Evolutionary conservation across 2,113 vertebrate genomes (phyloP), one percentile per base, ranked within the genome.

Genomic region (Neogobius melanostomus): DNA sequence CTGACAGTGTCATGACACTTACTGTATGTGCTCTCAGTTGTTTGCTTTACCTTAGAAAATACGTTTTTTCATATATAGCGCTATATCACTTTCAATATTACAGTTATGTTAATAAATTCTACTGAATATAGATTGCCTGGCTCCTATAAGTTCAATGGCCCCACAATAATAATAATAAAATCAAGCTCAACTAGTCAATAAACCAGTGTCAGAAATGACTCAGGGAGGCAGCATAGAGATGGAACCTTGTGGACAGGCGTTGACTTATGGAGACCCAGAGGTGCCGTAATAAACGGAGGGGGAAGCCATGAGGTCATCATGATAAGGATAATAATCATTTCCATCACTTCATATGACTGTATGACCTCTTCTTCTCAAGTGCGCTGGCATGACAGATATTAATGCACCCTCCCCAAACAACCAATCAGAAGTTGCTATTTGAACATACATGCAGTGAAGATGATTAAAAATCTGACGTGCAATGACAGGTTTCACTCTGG

Each of bases 281-380:
- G 67, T 74, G 77, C 54, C 63, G 66, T 79, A 71, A 83, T 53
- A 67, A 74, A 87, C 72, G 72, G 77, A 75, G 11, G 10, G 72
- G 56, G 64, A 84, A 44, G 63, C n/a, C 16, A 36, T 73, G 59
- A 60, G 64, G 72, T 76, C 73, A 74, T 87, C 82, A 83, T 82
- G 83, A 87, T 82, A 75, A 68, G 77, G 68, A 87, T 82, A 79
- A 85, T 85, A 79, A 90, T 86, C 76, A 83, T 85, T 83, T 85
- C 70, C 4, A 78, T 52, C 1, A 16, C 75, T 81, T 12, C 72
- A 45, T 7, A 50, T 89, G 88, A 89, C 88, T 76, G 50, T 82
- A 85, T 86, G 73, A 81, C 90, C 85, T 87, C 76, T 87, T 61
- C 74, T 76, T 63, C 45, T 4, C 56, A 60, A 78, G 75, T 83